These are phyloP conservation scores for Autographa gamma DNA, from an alignment of 2,888 invertebrate genomes.

Conservation along the genomic window DNA sequence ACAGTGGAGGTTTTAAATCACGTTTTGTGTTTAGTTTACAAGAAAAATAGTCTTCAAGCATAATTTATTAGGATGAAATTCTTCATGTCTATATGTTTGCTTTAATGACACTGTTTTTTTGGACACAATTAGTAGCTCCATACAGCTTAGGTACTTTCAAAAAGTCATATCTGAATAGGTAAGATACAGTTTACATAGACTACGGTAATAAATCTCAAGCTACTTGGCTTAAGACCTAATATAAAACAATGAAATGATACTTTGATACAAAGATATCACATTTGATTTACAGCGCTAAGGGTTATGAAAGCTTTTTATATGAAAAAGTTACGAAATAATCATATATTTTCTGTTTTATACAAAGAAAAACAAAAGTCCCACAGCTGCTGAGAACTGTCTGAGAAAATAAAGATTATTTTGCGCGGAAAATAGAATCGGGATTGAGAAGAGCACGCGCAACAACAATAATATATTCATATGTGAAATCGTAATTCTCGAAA, in stretches of 20 bases:
- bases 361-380: background rate
- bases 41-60: background rate
- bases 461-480: slow-evolving; percentile 60
- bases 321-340: background rate
- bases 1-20: slow-evolving; percentile 61
- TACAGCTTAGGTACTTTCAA: background rate
- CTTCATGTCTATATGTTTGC: background rate
- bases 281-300: slow-evolving; percentile 1
- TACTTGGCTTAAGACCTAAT: background rate
- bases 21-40: slow-evolving; percentile 10
- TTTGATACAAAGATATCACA: background rate
- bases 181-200: background rate
- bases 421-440: slow-evolving; percentile 12
- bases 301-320: slow-evolving; percentile 3
- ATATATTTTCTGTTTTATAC: background rate
- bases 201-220: background rate
- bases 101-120: background rate
- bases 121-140: background rate
- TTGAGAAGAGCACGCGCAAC: slow-evolving; percentile 22
- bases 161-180: too few species aligned
- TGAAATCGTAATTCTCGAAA: slow-evolving; percentile 65
- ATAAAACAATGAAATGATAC: background rate
- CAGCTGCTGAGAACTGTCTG: background rate
- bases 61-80: background rate
- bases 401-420: slow-evolving; percentile 11